phyloP scores from a whole-genome alignment of 64 coral and sea anemone genomes.

The Catalaphyllia jardinei region DNA sequence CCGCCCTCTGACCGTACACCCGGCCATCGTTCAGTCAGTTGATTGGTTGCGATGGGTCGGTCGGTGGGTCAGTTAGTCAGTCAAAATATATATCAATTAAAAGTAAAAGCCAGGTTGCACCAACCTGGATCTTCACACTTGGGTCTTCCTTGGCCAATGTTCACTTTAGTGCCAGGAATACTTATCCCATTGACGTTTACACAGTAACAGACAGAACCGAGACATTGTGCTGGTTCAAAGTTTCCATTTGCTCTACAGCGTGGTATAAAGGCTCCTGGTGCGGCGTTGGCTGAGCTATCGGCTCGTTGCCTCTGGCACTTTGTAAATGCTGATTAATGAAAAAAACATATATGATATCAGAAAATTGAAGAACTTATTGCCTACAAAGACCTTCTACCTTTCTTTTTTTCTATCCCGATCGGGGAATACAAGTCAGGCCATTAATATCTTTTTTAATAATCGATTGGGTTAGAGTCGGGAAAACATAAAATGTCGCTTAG shows the following conservation, averaged over 20 bases:
- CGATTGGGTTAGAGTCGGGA: too few relatives aligned
- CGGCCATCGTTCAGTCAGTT: too few relatives aligned
- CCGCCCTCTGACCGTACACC: too few relatives aligned
- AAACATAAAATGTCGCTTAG: too few relatives aligned
- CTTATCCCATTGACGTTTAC: constrained; percentile 34
- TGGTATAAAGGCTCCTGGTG: constrained; percentile 47
- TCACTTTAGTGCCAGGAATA: constrained; percentile 20
- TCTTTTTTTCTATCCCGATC: too few relatives aligned
- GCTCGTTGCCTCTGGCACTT: constrained; percentile 41
- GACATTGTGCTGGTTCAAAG: constrained; percentile 70
- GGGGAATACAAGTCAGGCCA: too few relatives aligned
- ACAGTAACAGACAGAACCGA: constrained; percentile 58
- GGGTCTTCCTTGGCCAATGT: constrained; percentile 26
- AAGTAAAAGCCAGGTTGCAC: background rate
- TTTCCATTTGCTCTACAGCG: constrained; percentile 61
- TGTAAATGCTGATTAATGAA: constrained; percentile 8
- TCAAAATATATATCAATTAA: background rate
- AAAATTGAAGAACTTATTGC: background rate
- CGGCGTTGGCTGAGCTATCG: constrained; percentile 9
- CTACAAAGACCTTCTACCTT: too few relatives aligned
- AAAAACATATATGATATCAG: background rate
- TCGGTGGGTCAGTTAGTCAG: background rate
- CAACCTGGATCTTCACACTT: constrained; percentile 49
- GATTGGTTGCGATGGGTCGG: too few relatives aligned
- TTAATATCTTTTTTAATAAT: too few relatives aligned